phyloP scores from a whole-genome alignment of 2,888 invertebrate genomes.

The Beris morrisii region DNA sequence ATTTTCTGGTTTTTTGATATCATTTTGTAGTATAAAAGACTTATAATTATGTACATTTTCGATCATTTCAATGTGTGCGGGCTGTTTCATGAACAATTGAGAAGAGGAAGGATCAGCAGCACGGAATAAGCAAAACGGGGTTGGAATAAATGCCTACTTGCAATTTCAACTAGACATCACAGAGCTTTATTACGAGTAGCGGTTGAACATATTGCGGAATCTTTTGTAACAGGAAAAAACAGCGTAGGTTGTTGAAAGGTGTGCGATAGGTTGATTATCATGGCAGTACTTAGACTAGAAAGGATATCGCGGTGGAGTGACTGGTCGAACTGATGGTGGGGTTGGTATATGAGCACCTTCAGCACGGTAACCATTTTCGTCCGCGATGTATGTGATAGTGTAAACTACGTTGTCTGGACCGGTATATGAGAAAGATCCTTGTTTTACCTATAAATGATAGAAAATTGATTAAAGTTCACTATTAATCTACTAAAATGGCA shows the following conservation, averaged over 20 bases:
- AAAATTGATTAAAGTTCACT: background rate
- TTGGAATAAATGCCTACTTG: too few species aligned
- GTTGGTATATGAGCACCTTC: conserved; percentile 58
- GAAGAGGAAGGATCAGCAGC: too few species aligned
- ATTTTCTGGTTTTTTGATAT: background rate
- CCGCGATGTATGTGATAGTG: conserved; percentile 59
- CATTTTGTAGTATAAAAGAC: too few species aligned
- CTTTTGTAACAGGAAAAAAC: background rate
- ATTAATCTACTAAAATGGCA: conserved; percentile 15
- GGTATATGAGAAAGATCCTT: conserved; percentile 63
- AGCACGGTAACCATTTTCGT: conserved; percentile 58
- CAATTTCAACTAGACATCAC: conserved; percentile 14
- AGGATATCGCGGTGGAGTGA: conserved; percentile 41
- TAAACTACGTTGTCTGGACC: conserved; percentile 62
- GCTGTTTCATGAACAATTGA: too few species aligned
- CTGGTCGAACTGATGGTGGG: conserved; percentile 50
- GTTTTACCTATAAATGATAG: conserved; percentile 56
- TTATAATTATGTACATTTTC: too few species aligned
- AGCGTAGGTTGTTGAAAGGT: too few species aligned
- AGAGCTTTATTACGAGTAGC: conserved; percentile 4
- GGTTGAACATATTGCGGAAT: too few species aligned
- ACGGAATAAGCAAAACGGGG: too few species aligned
- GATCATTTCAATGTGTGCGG: too few species aligned
- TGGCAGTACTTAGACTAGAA: conserved; percentile 34
- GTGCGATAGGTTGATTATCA: background rate